phyloP scores from a whole-genome alignment of 2,888 invertebrate genomes.

The Trachelus troglodyta region DNA sequence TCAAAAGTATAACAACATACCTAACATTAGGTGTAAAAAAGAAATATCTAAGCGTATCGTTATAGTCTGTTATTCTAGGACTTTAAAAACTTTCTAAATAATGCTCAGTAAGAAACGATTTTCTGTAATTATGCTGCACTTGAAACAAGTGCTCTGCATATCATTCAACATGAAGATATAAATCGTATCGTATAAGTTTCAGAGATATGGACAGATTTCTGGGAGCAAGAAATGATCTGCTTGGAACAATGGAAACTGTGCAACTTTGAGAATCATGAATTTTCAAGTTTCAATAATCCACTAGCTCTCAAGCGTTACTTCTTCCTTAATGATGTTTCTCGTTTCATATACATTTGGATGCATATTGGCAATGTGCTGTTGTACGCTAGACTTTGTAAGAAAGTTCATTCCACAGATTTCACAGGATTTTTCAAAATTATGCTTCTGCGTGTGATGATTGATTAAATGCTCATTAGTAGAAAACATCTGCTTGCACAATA shows the following conservation, averaged over 20 bases:
- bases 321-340: not conserved
- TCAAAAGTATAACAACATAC: not conserved
- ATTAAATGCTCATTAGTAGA: not conserved
- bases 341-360: not conserved
- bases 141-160: not conserved
- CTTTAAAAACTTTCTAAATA: not conserved
- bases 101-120: not conserved
- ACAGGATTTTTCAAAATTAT: not conserved
- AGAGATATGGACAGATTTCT: not conserved
- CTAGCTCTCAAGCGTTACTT: not conserved
- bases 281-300: not conserved
- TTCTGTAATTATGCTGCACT: not conserved
- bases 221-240: not conserved
- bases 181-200: not conserved
- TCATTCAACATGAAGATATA: not conserved
- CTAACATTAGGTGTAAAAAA: not conserved
- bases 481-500: conserved; percentile 13
- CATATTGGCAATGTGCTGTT: not conserved
- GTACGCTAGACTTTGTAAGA: not conserved
- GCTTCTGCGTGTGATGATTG: not conserved
- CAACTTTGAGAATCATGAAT: not conserved
- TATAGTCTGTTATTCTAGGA: not conserved
- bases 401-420: not conserved
- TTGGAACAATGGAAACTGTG: not conserved
- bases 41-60: not conserved